These are phyloP conservation scores for Salmo trutta DNA, from an alignment of 2,797 vertebrate genomes.

Conservation along the genomic window DNA sequence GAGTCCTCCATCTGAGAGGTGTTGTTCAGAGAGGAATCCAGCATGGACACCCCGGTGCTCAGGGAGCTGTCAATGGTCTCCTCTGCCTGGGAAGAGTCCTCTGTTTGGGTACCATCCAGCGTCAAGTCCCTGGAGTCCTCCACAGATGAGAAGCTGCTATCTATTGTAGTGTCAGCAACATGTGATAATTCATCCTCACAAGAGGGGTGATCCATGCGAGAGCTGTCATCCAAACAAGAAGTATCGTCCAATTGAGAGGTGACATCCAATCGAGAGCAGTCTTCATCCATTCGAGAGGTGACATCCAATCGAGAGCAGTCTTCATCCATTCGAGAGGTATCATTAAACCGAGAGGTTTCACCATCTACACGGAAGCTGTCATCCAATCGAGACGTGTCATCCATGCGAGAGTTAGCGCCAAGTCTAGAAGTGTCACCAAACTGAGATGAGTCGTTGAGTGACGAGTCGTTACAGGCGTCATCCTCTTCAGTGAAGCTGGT, in stretches of 20 bases:
- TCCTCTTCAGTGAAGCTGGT: constrained; percentile 31
- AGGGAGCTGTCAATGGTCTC: constrained; percentile 54
- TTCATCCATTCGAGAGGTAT: constrained; percentile 34
- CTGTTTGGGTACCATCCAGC: constrained; percentile 51
- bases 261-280: constrained; percentile 19
- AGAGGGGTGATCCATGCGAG: constrained; percentile 24
- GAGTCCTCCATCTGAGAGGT: neutral
- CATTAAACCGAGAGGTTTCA: constrained; percentile 35
- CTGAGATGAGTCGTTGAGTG: constrained; percentile 15
- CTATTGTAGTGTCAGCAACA: constrained; percentile 48
- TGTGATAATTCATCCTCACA: constrained; percentile 17
- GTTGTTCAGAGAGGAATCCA: constrained; percentile 47
- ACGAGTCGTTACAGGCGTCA: constrained; percentile 53
- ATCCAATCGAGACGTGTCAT: constrained; percentile 42
- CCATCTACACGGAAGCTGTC: constrained; percentile 35
- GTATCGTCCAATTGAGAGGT: constrained; percentile 41
- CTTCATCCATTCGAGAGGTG: constrained; percentile 28
- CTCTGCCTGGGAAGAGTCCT: constrained; percentile 49
- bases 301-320: constrained; percentile 19
- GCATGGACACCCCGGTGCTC: constrained; percentile 50
- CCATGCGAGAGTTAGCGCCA: constrained; percentile 36
- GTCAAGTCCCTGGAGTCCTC: constrained; percentile 56
- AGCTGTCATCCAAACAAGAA: constrained; percentile 50
- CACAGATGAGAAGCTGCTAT: constrained; percentile 40
- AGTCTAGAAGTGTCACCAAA: constrained; percentile 46